These are phyloP conservation scores for Sebastes wilsoni DNA, from an alignment of 2,797 vertebrate genomes.

Conservation along the genomic window DNA sequence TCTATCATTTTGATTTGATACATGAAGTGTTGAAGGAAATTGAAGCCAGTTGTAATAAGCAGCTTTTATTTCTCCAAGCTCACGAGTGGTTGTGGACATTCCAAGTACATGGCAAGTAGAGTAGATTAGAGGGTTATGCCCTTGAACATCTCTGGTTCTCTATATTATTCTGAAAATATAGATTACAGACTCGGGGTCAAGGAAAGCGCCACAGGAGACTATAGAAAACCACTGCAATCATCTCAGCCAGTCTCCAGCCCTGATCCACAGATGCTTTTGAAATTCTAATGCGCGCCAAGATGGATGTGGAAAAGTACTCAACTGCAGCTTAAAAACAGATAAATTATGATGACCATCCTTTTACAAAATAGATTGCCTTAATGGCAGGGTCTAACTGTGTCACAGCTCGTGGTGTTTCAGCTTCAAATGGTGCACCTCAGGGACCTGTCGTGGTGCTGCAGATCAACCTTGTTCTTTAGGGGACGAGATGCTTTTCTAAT, in stretches of 20 bases:
- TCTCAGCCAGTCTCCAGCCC: slow-evolving; percentile 57
- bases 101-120: slow-evolving; percentile 66
- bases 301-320: slow-evolving; percentile 67
- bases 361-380: slow-evolving; percentile 59
- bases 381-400: slow-evolving; percentile 35
- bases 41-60: neutral
- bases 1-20: neutral
- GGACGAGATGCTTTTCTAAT: slow-evolving; percentile 72
- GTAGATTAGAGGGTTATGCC: slow-evolving; percentile 80
- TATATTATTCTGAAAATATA: slow-evolving; percentile 81
- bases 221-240: slow-evolving; percentile 77
- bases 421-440: slow-evolving; percentile 46
- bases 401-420: slow-evolving; percentile 3
- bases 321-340: slow-evolving; percentile 70
- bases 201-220: slow-evolving; percentile 67
- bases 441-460: slow-evolving; percentile 42
- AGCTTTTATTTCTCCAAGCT: slow-evolving; percentile 47
- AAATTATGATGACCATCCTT: slow-evolving; percentile 50
- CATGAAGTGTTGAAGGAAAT: neutral
- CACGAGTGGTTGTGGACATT: slow-evolving; percentile 55
- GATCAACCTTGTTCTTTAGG: slow-evolving; percentile 46
- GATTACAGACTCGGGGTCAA: slow-evolving; percentile 75
- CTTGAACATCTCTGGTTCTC: slow-evolving; percentile 75
- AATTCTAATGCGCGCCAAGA: slow-evolving; percentile 71
- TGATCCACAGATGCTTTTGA: slow-evolving; percentile 66